Evolutionary conservation across 2,113 vertebrate genomes (phyloP), one percentile per base, ranked within the genome.

Genomic region (Drymodes brunneopygia): DNA sequence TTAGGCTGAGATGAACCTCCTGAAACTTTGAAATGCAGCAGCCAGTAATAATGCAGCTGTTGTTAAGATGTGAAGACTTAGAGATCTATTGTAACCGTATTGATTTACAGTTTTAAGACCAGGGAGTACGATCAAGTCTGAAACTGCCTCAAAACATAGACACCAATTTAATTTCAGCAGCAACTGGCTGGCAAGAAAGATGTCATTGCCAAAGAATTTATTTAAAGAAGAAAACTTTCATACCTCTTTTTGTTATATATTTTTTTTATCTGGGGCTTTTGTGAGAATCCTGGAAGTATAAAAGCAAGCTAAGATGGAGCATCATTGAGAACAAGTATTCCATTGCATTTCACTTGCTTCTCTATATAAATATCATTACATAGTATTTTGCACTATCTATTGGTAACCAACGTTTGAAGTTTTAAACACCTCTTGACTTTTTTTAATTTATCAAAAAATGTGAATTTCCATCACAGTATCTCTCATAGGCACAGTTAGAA

Each of bases 91-190:
- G 33, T 73, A 82, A 47, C 12, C 15, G 3, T 40, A 90, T 64
- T 56, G 75, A 88, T 73, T 88, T 79, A 54, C 44, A 70, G 77
- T 82, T 79, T 84, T 58, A 77, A 78, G 56, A 44, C 31, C 35
- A 27, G 35, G 33, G 64, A 58, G 27, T 13, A 35, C 0, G 1
- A 44, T 40, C 22, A 47, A 71, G 35, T 51, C 50, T 83, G 58
- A 82, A 95, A 58, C 50, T 36, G 35, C 18, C 64, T 91, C 81
- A 73, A 77, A 93, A 84, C 33, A 58, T 2, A 44, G 74, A 45
- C 42, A 16, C 62, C 29, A 72, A 38, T 87, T 75, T 88, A 33
- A 77, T 64, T 74, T 57, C 73, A 61, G 61, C 54, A 84, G 42
- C 57, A 74, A 64, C 20, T n/a, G 16, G 3, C 38, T 79, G 62